Evolutionary conservation across 2,113 vertebrate species (phyloP).

Genomic region (Sarotherodon lohbergeri): DNA sequence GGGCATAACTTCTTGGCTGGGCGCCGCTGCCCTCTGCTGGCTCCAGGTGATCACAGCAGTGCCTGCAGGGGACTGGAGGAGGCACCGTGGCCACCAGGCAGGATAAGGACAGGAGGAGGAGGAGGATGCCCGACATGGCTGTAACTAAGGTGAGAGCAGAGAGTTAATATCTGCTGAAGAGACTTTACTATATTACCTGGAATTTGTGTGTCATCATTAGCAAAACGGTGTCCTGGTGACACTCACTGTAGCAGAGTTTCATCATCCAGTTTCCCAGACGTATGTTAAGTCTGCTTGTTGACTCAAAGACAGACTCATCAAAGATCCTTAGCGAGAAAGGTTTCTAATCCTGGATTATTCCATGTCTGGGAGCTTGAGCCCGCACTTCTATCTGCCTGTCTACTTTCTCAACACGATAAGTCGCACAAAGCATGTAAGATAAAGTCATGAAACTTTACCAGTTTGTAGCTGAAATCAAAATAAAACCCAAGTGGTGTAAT

Average conservation of each 20-base stretch:
- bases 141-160: neutral
- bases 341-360: neutral
- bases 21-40: constrained; percentile 39
- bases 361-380: neutral
- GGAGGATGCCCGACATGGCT: constrained; percentile 56
- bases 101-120: constrained; percentile 43
- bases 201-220: neutral
- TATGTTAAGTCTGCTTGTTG: neutral
- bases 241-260: neutral
- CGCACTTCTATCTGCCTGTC: neutral
- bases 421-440: neutral
- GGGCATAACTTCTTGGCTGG: constrained; percentile 42
- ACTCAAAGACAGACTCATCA: neutral
- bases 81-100: constrained; percentile 50
- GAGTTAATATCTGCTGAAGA: neutral
- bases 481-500: neutral
- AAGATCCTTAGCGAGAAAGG: neutral
- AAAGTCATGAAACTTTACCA: neutral
- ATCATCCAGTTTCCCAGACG: neutral
- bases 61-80: constrained; percentile 69
- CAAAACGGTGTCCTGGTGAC: neutral
- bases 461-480: neutral
- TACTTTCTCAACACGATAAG: neutral
- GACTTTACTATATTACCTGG: neutral
- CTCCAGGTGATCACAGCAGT: constrained; percentile 81